Evolutionary conservation across 2,888 invertebrate species (phyloP).

Genomic region (Pristionchus mayeri): DNA sequence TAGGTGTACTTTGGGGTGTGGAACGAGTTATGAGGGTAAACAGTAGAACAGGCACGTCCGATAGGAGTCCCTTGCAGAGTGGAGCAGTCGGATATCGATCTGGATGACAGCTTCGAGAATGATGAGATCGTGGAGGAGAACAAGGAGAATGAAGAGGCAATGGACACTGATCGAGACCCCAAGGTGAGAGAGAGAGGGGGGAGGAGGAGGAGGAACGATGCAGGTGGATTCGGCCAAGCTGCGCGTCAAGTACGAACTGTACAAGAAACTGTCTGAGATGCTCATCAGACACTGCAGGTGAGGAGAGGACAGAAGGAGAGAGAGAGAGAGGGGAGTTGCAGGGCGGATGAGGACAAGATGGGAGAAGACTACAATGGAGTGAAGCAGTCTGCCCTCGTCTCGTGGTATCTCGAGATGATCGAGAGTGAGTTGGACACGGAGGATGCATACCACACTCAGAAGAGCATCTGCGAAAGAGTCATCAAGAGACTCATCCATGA

Average conservation of each 20-base stretch:
- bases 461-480: conserved; percentile 92
- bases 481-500: conserved; percentile 87
- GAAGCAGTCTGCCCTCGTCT: conserved; percentile 83
- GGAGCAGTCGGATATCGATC: conserved; percentile 95
- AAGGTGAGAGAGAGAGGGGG: background rate
- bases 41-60: conserved; percentile 82
- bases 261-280: conserved; percentile 92
- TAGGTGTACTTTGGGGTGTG: conserved; percentile 84
- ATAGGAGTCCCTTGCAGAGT: conserved; percentile 81
- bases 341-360: conserved; percentile 82
- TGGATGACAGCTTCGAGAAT: conserved; percentile 84
- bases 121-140: conserved; percentile 55
- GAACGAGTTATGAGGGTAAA: conserved; percentile 79
- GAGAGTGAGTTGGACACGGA: conserved; percentile 85
- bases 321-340: background rate
- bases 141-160: conserved; percentile 52
- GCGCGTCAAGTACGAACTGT: conserved; percentile 90
- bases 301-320: background rate
- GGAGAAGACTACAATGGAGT: conserved; percentile 69
- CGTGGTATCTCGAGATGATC: conserved; percentile 91
- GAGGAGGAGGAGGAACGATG: no score
- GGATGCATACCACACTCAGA: conserved; percentile 87
- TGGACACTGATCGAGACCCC: background rate
- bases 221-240: conserved; percentile 71
- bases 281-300: conserved; percentile 83